Evolutionary conservation across 2,888 invertebrate species (phyloP), one percentile per base, ranked within the genome.

Genomic region (Morpho achilles): DNA sequence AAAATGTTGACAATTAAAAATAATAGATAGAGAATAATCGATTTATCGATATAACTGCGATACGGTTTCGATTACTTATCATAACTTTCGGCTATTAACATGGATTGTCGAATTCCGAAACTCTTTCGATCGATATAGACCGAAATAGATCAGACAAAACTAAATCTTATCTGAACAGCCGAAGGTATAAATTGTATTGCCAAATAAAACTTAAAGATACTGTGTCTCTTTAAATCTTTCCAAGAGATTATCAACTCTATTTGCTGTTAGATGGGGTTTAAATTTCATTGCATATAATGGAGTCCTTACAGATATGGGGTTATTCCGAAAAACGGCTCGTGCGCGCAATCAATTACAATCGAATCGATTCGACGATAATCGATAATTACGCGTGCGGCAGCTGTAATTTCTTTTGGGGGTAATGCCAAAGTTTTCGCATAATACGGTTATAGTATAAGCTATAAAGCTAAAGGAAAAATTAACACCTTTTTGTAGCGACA

Each of bases 291-390:
- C 10, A 3, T 10, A 23, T 7, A 8, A 3, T 41, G 48, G 60
- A 57, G 43, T 55, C 53, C 23, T 50, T 50, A 56, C 46, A 56
- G 55, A 59, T 59, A 57, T 57, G 50, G 60, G 56, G 54, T 59
- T 62, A 56, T 56, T 52, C 55, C 56, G 53, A 61, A 63, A 57
- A 61, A 63, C 67, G 70, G 72, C 76, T 76, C 79, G 82, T 83
- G 82, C 84, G 82, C 75, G 74, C 80, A 78, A 78, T 80, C 85
- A 80, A 87, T 87, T 85, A 84, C 74, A 71, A 79, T 77, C 74
- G 73, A 80, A 82, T 81, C 84, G 80, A 80, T 84, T 83, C 76
- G 77, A 75, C 75, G 82, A 84, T 80, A 83, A 87, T 87, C 84
- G 79, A 76, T 83, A 84, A 85, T 82, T 75, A 75, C 72, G 79